A percentile compares a stretch with the other conserved stretches of the same genome.
These are phyloP conservation scores for Phrynosoma blainvillii DNA, from an alignment of 2,113 vertebrate species.

Conservation along the genomic window DNA sequence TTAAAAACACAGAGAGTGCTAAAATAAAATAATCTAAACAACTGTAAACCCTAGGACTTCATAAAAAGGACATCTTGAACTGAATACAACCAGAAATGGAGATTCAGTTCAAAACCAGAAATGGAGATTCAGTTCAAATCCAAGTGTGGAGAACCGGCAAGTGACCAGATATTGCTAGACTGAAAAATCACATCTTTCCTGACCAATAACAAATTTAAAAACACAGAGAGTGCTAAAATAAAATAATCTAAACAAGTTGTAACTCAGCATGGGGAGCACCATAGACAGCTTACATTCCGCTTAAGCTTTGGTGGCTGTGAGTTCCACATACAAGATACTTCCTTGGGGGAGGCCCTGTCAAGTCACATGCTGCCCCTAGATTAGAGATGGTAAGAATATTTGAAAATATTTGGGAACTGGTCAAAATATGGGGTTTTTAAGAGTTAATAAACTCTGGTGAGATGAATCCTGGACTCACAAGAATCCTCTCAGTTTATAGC, in stretches of 20 bases:
- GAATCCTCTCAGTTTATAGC: too few relatives aligned
- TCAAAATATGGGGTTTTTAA: too few relatives aligned
- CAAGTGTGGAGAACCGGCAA: neutral
- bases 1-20: neutral
- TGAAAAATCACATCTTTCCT: neutral
- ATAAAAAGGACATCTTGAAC: neutral
- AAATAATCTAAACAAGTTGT: too few relatives aligned
- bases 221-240: too few relatives aligned
- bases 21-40: neutral
- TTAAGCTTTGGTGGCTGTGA: neutral
- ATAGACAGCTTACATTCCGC: neutral
- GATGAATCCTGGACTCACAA: too few relatives aligned
- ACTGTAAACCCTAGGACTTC: neutral
- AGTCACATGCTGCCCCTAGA: neutral
- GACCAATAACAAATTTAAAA: too few relatives aligned
- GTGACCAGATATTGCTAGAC: neutral
- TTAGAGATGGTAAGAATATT: too few relatives aligned
- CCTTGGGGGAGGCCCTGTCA: neutral
- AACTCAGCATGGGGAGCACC: neutral
- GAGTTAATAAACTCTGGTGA: too few relatives aligned
- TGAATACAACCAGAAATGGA: neutral
- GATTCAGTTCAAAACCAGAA: too few relatives aligned
- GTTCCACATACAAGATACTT: neutral
- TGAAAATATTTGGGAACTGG: too few relatives aligned
- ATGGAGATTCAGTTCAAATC: neutral